Evolutionary conservation across 2,888 invertebrate genomes (phyloP).

Genomic region (Conchocele bisecta): DNA sequence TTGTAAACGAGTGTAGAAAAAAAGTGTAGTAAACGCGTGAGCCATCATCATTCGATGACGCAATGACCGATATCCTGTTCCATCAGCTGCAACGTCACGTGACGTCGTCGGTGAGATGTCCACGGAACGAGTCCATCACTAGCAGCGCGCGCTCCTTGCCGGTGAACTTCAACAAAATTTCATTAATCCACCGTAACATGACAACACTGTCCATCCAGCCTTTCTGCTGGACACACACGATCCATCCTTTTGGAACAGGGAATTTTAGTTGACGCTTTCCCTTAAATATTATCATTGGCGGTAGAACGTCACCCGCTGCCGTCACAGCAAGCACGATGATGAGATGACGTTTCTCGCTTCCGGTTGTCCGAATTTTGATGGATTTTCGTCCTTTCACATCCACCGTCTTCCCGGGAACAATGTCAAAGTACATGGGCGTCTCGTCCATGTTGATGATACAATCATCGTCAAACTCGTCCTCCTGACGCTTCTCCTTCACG

Average conservation of each 20-base stretch:
- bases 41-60: too few relatives aligned
- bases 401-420: conserved; percentile 28
- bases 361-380: too few relatives aligned
- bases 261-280: neutral
- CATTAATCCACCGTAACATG: conserved; percentile 5
- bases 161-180: neutral
- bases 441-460: conserved; percentile 48
- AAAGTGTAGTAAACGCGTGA: too few relatives aligned
- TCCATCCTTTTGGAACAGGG: neutral
- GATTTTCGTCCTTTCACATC: too few relatives aligned
- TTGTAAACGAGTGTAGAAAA: too few relatives aligned
- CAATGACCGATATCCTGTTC: too few relatives aligned
- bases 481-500: conserved; percentile 2
- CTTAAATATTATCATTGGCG: conserved; percentile 14
- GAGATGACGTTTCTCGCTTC: conserved; percentile 37
- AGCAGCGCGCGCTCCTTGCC: conserved; percentile 7
- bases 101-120: conserved; percentile 17
- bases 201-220: conserved; percentile 1
- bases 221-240: conserved; percentile 14
- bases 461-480: conserved; percentile 38
- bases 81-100: too few relatives aligned
- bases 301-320: conserved; percentile 2
- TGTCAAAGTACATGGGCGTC: conserved; percentile 21
- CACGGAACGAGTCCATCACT: conserved; percentile 32
- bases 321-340: conserved; percentile 17